phyloP scores from a whole-genome alignment of 2,797 vertebrate species.

The Megalops cyprinoides region DNA sequence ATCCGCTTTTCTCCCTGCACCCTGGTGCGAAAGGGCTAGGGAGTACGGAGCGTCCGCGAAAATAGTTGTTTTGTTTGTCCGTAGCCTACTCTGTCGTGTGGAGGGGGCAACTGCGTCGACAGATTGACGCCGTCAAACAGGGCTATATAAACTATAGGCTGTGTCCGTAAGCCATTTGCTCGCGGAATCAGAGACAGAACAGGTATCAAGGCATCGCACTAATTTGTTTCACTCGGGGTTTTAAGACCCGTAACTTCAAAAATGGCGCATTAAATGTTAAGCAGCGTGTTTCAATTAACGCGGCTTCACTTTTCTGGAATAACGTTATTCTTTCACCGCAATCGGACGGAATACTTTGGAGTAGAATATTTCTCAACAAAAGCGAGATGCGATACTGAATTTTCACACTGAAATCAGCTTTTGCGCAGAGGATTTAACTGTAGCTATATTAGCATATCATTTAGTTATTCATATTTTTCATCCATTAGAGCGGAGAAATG shows the following conservation, averaged over 20 bases:
- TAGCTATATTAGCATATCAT: not conserved
- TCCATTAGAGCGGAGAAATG: constrained; percentile 56
- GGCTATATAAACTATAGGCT: constrained; percentile 20
- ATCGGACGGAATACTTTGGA: not conserved
- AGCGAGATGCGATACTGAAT: not conserved
- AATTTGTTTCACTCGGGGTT: not conserved
- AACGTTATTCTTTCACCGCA: no score
- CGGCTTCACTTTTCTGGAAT: not conserved
- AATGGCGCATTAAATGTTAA: not conserved
- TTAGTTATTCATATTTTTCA: not conserved
- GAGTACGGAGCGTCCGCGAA: not conserved
- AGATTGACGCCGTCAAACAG: not conserved
- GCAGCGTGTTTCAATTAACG: not conserved
- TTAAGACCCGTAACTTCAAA: not conserved
- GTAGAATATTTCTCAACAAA: not conserved
- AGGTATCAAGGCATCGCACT: not conserved
- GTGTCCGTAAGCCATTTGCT: not conserved
- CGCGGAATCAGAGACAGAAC: not conserved
- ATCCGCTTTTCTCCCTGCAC: not conserved
- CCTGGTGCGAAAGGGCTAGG: not conserved
- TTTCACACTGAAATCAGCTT: not conserved
- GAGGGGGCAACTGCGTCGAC: not conserved
- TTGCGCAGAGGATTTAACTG: not conserved
- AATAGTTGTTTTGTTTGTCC: constrained; percentile 3
- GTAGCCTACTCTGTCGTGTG: not conserved